Conservation (phyloP, 2,888 invertebrate genomes). For the Aphidoletes aphidimyza region DNA sequence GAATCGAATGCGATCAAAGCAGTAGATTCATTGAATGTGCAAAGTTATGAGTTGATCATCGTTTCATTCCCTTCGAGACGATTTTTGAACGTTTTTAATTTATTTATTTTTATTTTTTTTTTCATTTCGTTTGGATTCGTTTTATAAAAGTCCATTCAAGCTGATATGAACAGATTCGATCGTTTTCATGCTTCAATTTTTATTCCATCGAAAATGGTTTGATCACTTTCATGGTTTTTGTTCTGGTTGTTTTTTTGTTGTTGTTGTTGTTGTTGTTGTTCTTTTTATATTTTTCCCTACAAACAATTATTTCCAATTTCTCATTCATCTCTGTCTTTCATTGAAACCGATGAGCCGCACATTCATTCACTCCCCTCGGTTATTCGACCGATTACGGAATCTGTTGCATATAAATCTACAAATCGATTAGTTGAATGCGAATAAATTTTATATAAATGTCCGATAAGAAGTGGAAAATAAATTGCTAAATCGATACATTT, state of each 20-base stretch:
- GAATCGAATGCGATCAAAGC: conserved; percentile 33
- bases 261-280: no score
- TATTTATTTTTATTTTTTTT: conserved; percentile 20
- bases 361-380: conserved; percentile 11
- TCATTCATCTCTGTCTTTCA: conserved; percentile 9
- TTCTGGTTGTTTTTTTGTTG: conserved; percentile 20
- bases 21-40: neutral
- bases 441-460: conserved; percentile 54
- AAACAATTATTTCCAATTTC: conserved; percentile 37
- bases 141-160: no score
- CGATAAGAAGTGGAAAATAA: conserved; percentile 33
- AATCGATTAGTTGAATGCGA: conserved; percentile 44
- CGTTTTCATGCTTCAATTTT: neutral
- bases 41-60: conserved; percentile 28
- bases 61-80: neutral
- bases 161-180: no score
- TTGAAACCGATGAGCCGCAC: neutral
- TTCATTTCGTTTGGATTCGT: neutral
- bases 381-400: neutral
- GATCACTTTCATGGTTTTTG: neutral
- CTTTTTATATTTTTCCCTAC: no score
- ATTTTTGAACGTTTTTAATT: neutral
- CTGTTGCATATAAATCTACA: conserved; percentile 24
- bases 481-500: conserved; percentile 48
- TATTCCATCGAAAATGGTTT: neutral